Evolutionary conservation across 2,797 vertebrate genomes (phyloP).

Genomic region (Bryconaethiops microstoma): DNA sequence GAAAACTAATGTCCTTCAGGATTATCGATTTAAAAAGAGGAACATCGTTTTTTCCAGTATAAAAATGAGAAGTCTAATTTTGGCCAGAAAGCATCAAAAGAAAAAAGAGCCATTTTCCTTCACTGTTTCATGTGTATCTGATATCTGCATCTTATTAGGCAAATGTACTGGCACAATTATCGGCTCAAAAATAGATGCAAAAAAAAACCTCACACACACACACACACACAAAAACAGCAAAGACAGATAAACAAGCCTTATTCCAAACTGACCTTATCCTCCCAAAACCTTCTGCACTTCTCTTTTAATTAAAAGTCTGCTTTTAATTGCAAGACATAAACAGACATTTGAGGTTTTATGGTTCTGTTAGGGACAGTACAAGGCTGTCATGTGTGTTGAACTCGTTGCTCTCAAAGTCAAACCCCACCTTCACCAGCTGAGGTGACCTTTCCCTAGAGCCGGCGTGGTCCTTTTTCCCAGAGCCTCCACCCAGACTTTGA

Average conservation of each 20-base stretch:
- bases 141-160: neutral
- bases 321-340: conserved; percentile 30
- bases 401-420: conserved; percentile 17
- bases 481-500: conserved; percentile 33
- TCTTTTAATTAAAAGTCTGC: conserved; percentile 20
- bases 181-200: neutral
- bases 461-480: neutral
- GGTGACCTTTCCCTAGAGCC: conserved; percentile 28
- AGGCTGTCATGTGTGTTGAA: neutral
- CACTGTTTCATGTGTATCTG: neutral
- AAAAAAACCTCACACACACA: no score
- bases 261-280: conserved; percentile 8
- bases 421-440: conserved; percentile 19
- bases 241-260: conserved; percentile 15
- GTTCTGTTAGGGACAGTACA: neutral
- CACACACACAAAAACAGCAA: neutral
- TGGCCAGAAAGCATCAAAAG: neutral
- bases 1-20: no score
- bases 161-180: neutral
- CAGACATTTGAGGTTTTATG: neutral
- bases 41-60: neutral
- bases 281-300: neutral
- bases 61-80: conserved; percentile 13
- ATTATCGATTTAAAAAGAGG: neutral
- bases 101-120: neutral